Conservation (phyloP, 2,797 vertebrate species). For the Pteropus rufus region DNA sequence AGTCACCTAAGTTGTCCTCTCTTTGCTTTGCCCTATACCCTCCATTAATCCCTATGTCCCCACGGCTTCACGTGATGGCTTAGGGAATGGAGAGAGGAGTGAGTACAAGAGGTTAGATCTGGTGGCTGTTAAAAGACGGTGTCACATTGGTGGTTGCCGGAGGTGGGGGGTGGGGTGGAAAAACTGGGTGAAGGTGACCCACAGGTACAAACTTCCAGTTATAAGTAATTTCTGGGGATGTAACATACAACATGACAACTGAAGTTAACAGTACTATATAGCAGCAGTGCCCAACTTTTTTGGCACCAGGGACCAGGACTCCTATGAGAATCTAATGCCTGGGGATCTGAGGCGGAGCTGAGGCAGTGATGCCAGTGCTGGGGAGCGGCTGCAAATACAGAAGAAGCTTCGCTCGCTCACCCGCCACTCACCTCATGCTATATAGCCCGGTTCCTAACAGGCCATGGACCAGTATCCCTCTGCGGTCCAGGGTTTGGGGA, state of each 20-base stretch:
- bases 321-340: no score
- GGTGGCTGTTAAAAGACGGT: background rate
- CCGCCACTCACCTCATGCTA: no score
- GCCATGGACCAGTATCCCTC: no score
- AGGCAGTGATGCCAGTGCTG: no score
- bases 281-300: no score
- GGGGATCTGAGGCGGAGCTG: no score
- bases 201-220: background rate
- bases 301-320: no score
- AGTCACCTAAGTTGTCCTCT: background rate
- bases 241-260: background rate
- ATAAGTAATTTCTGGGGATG: background rate
- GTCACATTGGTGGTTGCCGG: background rate
- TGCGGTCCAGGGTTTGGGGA: no score
- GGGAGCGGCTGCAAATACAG: no score
- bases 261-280: background rate
- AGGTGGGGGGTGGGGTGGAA: no score
- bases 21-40: background rate
- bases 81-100: background rate
- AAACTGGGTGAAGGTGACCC: background rate
- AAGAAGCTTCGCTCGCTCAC: no score
- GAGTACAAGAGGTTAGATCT: background rate
- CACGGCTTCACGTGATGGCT: background rate
- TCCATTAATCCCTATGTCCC: background rate
- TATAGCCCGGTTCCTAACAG: no score